Conservation (phyloP, 53 echinoderm and acorn worm genomes). For the Echinometra lucunter region DNA sequence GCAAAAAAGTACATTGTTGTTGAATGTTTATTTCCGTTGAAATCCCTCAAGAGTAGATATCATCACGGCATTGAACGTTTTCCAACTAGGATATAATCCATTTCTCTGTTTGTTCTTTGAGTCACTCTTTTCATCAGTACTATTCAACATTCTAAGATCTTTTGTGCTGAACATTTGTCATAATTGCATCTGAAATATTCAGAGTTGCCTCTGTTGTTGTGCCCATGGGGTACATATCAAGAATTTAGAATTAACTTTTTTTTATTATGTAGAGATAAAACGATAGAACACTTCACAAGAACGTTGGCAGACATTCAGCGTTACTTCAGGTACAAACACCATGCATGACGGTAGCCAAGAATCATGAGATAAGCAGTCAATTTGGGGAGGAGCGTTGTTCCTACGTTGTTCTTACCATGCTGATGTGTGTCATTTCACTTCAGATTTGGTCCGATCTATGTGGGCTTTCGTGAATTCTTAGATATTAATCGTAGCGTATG, state of each 20-base stretch:
- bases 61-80: constrained; percentile 30
- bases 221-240: background rate
- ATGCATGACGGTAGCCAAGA: no score
- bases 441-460: no score
- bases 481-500: no score
- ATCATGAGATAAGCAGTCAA: no score
- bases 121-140: background rate
- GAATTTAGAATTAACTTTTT: background rate
- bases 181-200: background rate
- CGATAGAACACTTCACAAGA: background rate
- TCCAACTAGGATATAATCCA: background rate
- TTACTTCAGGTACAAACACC: no score
- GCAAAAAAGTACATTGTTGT: background rate
- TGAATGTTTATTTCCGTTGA: constrained; percentile 19
- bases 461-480: no score
- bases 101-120: background rate
- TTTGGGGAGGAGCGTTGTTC: no score
- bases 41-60: background rate
- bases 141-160: background rate
- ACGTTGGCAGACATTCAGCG: no score
- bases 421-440: no score
- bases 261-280: background rate
- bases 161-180: background rate
- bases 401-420: no score
- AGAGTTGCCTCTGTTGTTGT: background rate